Conservation (phyloP, 1,140 invertebrate genomes). For the Gonioctena quinquepunctata region DNA sequence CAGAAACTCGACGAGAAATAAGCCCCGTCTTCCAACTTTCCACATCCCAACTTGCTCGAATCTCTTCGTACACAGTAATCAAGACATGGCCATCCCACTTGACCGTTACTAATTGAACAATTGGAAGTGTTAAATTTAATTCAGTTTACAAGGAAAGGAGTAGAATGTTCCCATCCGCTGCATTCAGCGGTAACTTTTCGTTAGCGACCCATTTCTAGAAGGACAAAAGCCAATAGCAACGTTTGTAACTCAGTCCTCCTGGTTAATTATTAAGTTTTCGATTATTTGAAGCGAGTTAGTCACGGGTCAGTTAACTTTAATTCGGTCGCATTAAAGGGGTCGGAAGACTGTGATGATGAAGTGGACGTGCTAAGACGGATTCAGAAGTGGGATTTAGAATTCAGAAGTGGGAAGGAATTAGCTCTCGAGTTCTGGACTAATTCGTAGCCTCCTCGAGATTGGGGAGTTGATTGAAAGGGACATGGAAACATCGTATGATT, state of each 20-base stretch:
- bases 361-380: no score
- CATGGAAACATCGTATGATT: no score
- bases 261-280: slow-evolving; percentile 3
- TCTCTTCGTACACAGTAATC: background rate
- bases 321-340: background rate
- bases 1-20: background rate
- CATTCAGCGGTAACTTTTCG: background rate
- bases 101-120: slow-evolving; percentile 7
- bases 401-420: no score
- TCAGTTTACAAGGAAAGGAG: background rate
- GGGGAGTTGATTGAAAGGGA: no score
- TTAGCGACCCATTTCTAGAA: background rate
- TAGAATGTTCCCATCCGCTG: background rate
- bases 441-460: no score
- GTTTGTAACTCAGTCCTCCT: background rate
- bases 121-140: slow-evolving; percentile 8
- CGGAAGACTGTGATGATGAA: background rate
- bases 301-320: background rate
- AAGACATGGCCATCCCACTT: slow-evolving; percentile 10
- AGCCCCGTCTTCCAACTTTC: background rate
- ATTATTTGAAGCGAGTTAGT: background rate
- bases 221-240: background rate
- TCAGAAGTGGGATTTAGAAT: no score
- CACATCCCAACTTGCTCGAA: background rate
- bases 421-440: no score